phyloP scores from a whole-genome alignment of 2,797 vertebrate species.

The Anguilla anguilla region DNA sequence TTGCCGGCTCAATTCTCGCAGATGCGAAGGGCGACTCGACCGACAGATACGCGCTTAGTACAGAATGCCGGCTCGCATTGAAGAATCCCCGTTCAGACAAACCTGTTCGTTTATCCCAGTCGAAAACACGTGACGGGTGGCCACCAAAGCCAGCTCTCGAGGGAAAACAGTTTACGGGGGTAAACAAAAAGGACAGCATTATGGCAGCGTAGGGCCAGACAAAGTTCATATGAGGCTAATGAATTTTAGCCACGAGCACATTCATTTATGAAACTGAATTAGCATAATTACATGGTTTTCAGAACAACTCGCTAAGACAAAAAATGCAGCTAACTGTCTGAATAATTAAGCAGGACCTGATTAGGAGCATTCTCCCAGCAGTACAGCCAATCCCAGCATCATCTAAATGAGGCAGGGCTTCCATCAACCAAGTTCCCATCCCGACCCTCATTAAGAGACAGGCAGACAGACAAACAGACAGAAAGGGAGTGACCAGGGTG shows the following conservation, averaged over 20 bases:
- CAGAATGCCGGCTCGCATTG: slow-evolving; percentile 47
- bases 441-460: not conserved
- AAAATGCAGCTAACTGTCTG: slow-evolving; percentile 46
- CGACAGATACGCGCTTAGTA: slow-evolving; percentile 38
- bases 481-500: not conserved
- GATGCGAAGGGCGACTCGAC: not conserved
- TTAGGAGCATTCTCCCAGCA: not conserved
- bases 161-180: slow-evolving; percentile 25
- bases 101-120: slow-evolving; percentile 37
- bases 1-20: not conserved
- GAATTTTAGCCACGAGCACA: slow-evolving; percentile 35
- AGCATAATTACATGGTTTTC: slow-evolving; percentile 38
- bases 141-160: slow-evolving; percentile 38
- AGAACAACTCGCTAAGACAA: slow-evolving; percentile 32
- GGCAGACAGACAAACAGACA: not conserved
- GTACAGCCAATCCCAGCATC: not conserved
- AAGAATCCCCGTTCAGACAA: not conserved
- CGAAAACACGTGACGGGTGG: slow-evolving; percentile 44
- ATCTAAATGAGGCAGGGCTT: not conserved
- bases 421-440: not conserved
- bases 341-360: slow-evolving; percentile 35
- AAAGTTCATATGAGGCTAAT: slow-evolving; percentile 39
- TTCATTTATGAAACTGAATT: slow-evolving; percentile 40
- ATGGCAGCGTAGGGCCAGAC: slow-evolving; percentile 17
- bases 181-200: not conserved